phyloP scores from a whole-genome alignment of 35 echinoderm and acorn worm genomes.

The Acanthaster planci region DNA sequence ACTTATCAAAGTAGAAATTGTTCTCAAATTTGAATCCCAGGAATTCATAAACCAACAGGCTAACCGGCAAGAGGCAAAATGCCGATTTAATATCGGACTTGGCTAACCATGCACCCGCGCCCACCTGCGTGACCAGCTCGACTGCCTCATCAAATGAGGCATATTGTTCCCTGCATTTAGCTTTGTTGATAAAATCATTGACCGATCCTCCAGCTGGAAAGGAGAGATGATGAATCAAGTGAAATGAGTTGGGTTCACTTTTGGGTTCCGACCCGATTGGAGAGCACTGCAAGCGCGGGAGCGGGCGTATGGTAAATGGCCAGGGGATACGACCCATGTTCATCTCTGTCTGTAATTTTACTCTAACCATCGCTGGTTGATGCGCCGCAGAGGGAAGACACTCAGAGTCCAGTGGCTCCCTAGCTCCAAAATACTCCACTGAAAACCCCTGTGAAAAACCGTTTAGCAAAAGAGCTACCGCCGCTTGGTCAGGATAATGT shows the following conservation, averaged over 20 bases:
- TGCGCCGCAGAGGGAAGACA: neutral
- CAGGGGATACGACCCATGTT: neutral
- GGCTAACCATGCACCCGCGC: constrained; percentile 12
- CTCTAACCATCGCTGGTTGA: neutral
- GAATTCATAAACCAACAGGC: constrained; percentile 30
- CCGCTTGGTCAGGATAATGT: neutral
- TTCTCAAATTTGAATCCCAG: constrained; percentile 7
- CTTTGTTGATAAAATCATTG: constrained; percentile 43
- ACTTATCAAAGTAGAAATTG: constrained; percentile 12
- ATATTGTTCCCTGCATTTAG: constrained; percentile 10
- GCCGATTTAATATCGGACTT: constrained; percentile 48
- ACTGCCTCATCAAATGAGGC: constrained; percentile 14
- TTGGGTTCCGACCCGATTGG: constrained; percentile 56
- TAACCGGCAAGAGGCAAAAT: constrained; percentile 27
- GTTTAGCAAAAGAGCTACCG: neutral
- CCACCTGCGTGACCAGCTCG: neutral
- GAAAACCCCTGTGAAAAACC: neutral
- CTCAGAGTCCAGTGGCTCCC: neutral
- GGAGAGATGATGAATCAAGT: constrained; percentile 52
- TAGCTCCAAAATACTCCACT: neutral
- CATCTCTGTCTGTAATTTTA: neutral
- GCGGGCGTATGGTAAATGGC: neutral
- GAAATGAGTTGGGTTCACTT: constrained; percentile 26
- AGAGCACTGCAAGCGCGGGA: constrained; percentile 31
- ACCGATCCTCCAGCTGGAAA: constrained; percentile 45